phyloP scores from a whole-genome alignment of 2,888 invertebrate species.

The Harpalus rubripes region DNA sequence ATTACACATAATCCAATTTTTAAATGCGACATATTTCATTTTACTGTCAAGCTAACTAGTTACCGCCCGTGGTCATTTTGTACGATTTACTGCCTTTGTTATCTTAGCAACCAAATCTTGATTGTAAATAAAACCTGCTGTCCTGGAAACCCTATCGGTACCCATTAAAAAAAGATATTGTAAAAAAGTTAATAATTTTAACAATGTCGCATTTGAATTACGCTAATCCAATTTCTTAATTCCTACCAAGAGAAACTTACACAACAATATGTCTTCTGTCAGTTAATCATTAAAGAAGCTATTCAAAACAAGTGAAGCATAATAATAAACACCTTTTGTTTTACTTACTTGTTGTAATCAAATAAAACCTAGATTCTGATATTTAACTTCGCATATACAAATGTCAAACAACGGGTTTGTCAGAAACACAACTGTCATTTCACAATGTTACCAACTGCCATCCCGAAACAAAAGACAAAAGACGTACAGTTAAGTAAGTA shows the following conservation, averaged over 20 bases:
- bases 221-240: background rate
- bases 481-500: constrained; percentile 60
- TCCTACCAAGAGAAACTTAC: background rate
- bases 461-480: constrained; percentile 35
- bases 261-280: background rate
- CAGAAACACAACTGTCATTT: background rate
- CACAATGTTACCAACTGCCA: background rate
- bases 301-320: background rate
- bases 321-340: background rate
- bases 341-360: background rate
- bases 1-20: no score
- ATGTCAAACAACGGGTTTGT: background rate
- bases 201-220: no score
- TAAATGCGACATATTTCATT: no score
- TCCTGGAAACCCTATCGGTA: no score
- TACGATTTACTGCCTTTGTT: no score
- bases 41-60: no score
- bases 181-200: no score
- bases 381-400: background rate
- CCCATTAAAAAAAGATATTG: no score
- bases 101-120: no score
- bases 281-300: background rate
- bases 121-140: no score
- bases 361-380: background rate
- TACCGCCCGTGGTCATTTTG: no score